Evolutionary conservation across 2,888 invertebrate species (phyloP).

Genomic region (Ypsolopha sequella): DNA sequence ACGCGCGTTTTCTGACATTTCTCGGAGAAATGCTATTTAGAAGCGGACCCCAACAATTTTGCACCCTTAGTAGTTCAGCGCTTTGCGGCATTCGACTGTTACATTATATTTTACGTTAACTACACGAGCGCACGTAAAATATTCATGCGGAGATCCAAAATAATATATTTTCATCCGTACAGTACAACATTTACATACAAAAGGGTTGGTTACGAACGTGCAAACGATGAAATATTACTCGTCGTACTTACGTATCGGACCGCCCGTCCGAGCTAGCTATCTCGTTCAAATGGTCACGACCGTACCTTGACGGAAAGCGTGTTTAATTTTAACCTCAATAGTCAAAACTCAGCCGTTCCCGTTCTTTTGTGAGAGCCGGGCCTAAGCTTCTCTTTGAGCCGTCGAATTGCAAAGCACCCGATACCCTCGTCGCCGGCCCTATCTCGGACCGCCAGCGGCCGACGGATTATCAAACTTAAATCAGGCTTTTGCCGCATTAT

Average conservation of each 20-base stretch:
- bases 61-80: constrained; percentile 18
- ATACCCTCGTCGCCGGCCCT: constrained; percentile 44
- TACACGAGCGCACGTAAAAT: too few species aligned
- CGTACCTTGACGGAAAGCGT: constrained; percentile 6
- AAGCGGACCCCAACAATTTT: too few species aligned
- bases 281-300: constrained; percentile 28
- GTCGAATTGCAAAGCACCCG: constrained; percentile 27
- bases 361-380: constrained; percentile 29
- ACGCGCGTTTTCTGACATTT: constrained; percentile 33
- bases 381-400: constrained; percentile 33
- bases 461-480: constrained; percentile 52
- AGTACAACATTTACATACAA: constrained; percentile 43
- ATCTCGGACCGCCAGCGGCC: constrained; percentile 49
- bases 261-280: constrained; percentile 22
- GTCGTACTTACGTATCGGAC: too few species aligned
- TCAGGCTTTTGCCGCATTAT: constrained; percentile 25
- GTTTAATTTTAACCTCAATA: constrained; percentile 27
- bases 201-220: constrained; percentile 28
- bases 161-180: neutral
- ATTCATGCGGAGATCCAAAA: too few species aligned
- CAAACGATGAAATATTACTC: constrained; percentile 32
- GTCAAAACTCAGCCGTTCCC: constrained; percentile 11
- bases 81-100: too few species aligned
- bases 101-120: too few species aligned
- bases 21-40: constrained; percentile 4